These are phyloP conservation scores for Brachionus plicatilis DNA, from an alignment of 1,140 invertebrate species.

Conservation along the genomic window DNA sequence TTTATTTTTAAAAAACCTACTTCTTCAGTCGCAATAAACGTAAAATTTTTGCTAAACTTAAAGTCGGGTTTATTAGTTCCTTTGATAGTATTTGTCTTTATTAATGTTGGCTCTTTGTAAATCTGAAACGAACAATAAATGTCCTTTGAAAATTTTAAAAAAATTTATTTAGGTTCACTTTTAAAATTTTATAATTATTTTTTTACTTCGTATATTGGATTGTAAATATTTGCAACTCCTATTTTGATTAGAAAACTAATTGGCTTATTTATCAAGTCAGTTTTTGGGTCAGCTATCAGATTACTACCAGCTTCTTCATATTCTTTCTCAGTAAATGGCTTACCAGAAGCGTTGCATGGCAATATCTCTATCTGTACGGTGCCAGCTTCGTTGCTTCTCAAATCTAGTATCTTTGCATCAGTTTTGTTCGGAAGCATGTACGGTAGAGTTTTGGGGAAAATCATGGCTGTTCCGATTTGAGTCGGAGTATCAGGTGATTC, in stretches of 20 bases:
- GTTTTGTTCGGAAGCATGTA: slow-evolving; percentile 57
- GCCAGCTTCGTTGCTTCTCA: slow-evolving; percentile 59
- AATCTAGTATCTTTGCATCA: slow-evolving; percentile 59
- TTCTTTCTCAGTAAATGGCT: slow-evolving; percentile 58
- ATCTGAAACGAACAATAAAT: slow-evolving; percentile 36
- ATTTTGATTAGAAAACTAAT: slow-evolving; percentile 21
- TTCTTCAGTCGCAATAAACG: neutral
- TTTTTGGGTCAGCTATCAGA: slow-evolving; percentile 58
- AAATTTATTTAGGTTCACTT: neutral
- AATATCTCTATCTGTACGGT: slow-evolving; percentile 59
- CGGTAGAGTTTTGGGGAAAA: slow-evolving; percentile 60
- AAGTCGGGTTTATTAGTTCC: slow-evolving; percentile 18
- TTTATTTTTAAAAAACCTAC: neutral
- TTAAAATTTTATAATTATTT: neutral
- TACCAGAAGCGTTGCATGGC: slow-evolving; percentile 56
- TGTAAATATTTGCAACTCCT: neutral
- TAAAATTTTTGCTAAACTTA: slow-evolving; percentile 17
- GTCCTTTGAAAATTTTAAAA: neutral
- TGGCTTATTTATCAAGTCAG: slow-evolving; percentile 47
- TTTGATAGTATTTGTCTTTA: neutral
- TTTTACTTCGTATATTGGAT: slow-evolving; percentile 32
- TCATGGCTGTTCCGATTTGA: slow-evolving; percentile 60
- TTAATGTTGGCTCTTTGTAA: neutral
- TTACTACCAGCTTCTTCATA: slow-evolving; percentile 46
- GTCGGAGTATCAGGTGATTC: slow-evolving; percentile 60